Evolutionary conservation across 2,888 invertebrate species (phyloP), one percentile per base, ranked within the genome.

Genomic region (Ectemnius lituratus): DNA sequence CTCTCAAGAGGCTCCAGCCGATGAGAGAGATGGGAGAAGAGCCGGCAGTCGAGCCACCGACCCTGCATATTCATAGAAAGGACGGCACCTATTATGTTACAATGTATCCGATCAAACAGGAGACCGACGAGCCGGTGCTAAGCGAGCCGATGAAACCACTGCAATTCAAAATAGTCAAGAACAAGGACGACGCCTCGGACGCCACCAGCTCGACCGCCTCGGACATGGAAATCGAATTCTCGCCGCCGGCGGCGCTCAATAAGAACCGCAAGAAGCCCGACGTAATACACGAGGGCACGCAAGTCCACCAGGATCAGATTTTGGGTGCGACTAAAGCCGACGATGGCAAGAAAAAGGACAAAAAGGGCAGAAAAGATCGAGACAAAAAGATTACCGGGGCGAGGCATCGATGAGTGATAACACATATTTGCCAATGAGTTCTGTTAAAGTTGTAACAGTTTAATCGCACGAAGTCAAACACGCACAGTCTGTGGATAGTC

Each of bases 141-240:
- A 82, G 87, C 6, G 84, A 84, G 27, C 89, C 87, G 0, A 86
- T 85, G 73, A 90, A 90, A 79, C 91, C 91, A 14, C 62, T 91
- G 62, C 87, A 90, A 61, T 91, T 91, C 71, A 90, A 88, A 67
- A 89, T 91, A 27, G 85, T 87, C 1, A 88, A 85, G 70, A 88
- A 88, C 56, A 86, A 83, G 58, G 88, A 87, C 60, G 88, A 88
- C 18, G 80, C 70, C 0, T 89, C 90, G 0, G 65, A 74, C 0
- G 84, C 84, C 5, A 83, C 86, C 8, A 88, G 88, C 67, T 89
- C 90, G 0, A 87, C 88, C 4, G 90, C 88, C 8, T 91, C 91
- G 3, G 91, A 91, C 67, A 88, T 91, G 86, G 91, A 91, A 73
- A 90, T 91, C 62, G 91, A 91, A 79, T 91, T 90, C 78, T 88